Conservation (phyloP, 2,888 invertebrate genomes). For the Erebia epiphron region DNA sequence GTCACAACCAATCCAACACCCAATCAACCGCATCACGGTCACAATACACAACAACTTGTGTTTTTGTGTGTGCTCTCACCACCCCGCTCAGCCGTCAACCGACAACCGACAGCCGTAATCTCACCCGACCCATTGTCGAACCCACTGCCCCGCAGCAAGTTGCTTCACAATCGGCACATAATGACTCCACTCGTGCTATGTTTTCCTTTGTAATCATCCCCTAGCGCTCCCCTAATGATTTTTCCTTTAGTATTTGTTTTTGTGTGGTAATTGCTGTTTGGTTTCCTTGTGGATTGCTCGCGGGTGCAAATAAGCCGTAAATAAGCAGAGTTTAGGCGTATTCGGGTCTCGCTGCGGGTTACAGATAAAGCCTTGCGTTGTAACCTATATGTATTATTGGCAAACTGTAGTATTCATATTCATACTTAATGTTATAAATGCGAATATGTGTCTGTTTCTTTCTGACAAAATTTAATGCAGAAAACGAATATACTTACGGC, state of each 20-base stretch:
- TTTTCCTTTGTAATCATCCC: slow-evolving; percentile 74
- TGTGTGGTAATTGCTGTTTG: slow-evolving; percentile 79
- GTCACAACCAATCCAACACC: slow-evolving; percentile 30
- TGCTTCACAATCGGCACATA: slow-evolving; percentile 58
- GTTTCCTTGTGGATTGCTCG: slow-evolving; percentile 76
- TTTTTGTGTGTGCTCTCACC: slow-evolving; percentile 34
- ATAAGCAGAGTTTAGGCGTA: slow-evolving; percentile 37
- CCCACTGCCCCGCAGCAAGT: slow-evolving; percentile 60
- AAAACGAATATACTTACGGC: no score
- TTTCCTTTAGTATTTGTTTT: slow-evolving; percentile 78
- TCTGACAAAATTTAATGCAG: no score
- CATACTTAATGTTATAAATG: no score
- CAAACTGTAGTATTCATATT: neutral
- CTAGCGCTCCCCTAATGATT: slow-evolving; percentile 72
- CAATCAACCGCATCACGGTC: slow-evolving; percentile 29
- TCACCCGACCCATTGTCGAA: slow-evolving; percentile 67
- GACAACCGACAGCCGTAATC: slow-evolving; percentile 73
- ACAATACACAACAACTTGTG: slow-evolving; percentile 29
- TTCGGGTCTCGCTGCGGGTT: slow-evolving; percentile 16
- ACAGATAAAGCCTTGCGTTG: slow-evolving; percentile 13
- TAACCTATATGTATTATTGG: slow-evolving; percentile 3
- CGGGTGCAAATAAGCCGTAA: slow-evolving; percentile 52
- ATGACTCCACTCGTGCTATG: slow-evolving; percentile 59
- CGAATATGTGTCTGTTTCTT: no score
- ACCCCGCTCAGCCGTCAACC: slow-evolving; percentile 40